phyloP scores from a whole-genome alignment of 1,140 invertebrate genomes.

The Bombus fervidus region DNA sequence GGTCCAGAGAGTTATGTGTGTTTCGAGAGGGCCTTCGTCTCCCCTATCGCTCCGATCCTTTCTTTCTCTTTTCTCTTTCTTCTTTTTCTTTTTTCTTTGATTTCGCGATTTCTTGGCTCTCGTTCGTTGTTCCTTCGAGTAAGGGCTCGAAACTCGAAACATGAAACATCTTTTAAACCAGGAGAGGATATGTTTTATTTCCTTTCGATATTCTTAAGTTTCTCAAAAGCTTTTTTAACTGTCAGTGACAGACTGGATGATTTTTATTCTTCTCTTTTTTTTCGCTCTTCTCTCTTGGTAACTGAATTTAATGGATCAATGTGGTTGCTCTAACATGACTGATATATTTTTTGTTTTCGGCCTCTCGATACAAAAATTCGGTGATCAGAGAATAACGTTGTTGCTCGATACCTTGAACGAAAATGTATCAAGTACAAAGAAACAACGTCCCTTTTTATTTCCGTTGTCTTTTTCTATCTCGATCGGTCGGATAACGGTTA shows the following conservation, averaged over 20 bases:
- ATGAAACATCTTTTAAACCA: neutral
- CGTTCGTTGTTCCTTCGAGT: neutral
- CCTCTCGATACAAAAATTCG: conserved; percentile 21
- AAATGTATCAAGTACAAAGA: neutral
- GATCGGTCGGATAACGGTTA: neutral
- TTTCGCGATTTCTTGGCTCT: neutral
- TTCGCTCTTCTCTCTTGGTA: neutral
- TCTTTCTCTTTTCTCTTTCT: neutral
- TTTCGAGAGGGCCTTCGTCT: conserved; percentile 21
- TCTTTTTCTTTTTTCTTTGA: neutral
- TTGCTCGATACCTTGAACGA: neutral
- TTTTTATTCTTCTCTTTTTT: neutral
- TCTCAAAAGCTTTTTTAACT: neutral
- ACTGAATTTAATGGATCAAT: neutral
- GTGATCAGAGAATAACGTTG: conserved; percentile 17
- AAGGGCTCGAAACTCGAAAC: neutral
- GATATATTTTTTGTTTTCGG: neutral
- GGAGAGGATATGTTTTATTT: conserved; percentile 16
- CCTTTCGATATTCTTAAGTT: neutral
- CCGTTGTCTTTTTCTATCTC: too few species aligned
- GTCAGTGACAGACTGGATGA: neutral
- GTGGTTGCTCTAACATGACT: neutral
- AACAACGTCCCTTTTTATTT: neutral
- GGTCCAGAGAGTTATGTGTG: conserved; percentile 59
- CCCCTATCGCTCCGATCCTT: conserved; percentile 3